Percentiles rank a stretch among this genome's conserved stretches.
Conservation (phyloP, 2,888 invertebrate species). For the Stenoptilia bipunctidactyla region DNA sequence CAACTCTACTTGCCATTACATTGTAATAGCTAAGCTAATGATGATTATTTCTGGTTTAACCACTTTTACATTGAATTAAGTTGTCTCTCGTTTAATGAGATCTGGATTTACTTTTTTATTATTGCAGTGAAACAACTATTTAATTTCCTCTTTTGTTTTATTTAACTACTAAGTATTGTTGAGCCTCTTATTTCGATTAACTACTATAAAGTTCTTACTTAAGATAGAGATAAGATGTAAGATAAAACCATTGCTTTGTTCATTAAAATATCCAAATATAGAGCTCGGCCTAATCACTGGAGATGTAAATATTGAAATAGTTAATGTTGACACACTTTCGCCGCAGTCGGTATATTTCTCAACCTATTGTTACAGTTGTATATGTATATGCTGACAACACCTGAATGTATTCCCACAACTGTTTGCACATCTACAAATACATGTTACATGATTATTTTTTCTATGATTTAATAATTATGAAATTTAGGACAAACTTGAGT, state of each 20-base stretch:
- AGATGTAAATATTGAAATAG: not conserved
- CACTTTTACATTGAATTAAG: too few species aligned
- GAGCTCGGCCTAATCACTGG: constrained; percentile 2
- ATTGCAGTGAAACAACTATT: constrained; percentile 4
- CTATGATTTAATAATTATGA: not conserved
- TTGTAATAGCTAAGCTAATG: constrained; percentile 45
- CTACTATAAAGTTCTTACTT: too few species aligned
- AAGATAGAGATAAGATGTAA: too few species aligned
- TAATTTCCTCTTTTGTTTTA: too few species aligned
- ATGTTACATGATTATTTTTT: not conserved
- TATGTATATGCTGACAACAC: not conserved
- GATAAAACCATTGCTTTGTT: constrained; percentile 4
- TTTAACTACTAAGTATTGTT: too few species aligned
- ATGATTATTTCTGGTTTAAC: constrained; percentile 34
- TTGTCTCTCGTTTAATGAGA: too few species aligned
- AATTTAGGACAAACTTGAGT: not conserved
- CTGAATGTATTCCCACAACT: not conserved
- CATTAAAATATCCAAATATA: constrained; percentile 22
- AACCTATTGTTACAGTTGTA: not conserved
- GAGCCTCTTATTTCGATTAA: too few species aligned
- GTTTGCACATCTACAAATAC: not conserved
- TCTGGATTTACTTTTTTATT: too few species aligned
- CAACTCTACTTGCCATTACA: constrained; percentile 79
- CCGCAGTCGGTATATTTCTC: constrained; percentile 4
- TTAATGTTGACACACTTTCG: constrained; percentile 21